phyloP scores from a whole-genome alignment of 2,797 vertebrate species.

The Paramormyrops hopkinsi region DNA sequence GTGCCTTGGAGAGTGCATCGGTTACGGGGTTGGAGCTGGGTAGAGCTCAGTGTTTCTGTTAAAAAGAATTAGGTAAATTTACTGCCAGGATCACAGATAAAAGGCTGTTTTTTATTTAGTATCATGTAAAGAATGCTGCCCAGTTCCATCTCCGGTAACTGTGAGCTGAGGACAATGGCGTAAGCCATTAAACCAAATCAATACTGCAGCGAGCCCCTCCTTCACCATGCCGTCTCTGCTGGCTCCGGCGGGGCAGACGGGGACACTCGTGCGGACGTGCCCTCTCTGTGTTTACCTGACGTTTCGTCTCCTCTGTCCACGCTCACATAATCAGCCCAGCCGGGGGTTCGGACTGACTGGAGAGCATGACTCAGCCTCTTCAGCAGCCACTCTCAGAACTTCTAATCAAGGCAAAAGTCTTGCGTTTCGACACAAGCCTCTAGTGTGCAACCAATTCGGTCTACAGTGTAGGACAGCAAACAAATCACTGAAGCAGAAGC shows the following conservation, averaged over 20 bases:
- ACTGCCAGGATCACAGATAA: not conserved
- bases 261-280: not conserved
- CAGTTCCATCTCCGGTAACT: not conserved
- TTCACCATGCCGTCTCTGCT: no score
- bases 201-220: not conserved
- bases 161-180: not conserved
- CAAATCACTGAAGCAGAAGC: not conserved
- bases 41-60: not conserved
- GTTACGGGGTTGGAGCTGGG: no score
- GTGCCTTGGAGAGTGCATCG: no score
- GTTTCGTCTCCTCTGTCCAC: not conserved
- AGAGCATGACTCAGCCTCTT: not conserved
- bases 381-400: not conserved
- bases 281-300: not conserved
- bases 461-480: not conserved
- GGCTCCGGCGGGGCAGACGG: not conserved
- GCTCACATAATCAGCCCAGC: not conserved
- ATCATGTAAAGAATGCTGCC: not conserved
- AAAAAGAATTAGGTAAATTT: not conserved
- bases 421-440: not conserved
- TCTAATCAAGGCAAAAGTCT: not conserved
- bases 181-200: constrained; percentile 9
- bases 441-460: not conserved
- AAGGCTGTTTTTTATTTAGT: not conserved
- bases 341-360: not conserved